phyloP scores from a whole-genome alignment of 2,797 vertebrate genomes.

The Anolis apletophallus region DNA sequence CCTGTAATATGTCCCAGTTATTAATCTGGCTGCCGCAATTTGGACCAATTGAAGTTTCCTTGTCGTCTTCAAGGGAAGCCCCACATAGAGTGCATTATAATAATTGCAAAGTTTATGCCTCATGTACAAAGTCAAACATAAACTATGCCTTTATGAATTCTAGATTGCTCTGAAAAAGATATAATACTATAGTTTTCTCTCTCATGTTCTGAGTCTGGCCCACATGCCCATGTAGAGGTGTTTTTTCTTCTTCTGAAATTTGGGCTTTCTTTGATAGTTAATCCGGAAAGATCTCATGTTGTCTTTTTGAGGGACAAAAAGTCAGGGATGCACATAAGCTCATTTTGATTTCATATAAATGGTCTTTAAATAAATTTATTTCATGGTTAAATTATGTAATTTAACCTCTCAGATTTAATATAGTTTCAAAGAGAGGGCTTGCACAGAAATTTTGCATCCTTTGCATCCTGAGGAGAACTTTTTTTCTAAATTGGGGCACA shows the following conservation, averaged over 20 bases:
- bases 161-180: too few relatives aligned
- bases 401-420: not conserved
- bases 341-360: constrained; percentile 21
- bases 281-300: constrained; percentile 51
- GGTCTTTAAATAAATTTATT: constrained; percentile 11
- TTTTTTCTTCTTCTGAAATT: not conserved
- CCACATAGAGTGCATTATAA: too few relatives aligned
- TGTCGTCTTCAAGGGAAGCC: too few relatives aligned
- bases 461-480: not conserved
- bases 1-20: too few relatives aligned
- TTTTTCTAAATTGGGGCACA: not conserved
- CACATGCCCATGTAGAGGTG: constrained; percentile 19
- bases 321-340: constrained; percentile 12
- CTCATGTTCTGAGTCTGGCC: constrained; percentile 60
- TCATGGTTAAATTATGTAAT: constrained; percentile 38
- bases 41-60: too few relatives aligned
- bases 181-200: constrained; percentile 19
- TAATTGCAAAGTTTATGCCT: too few relatives aligned
- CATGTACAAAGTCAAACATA: too few relatives aligned
- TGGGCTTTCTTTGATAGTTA: constrained; percentile 57
- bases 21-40: too few relatives aligned
- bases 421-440: not conserved
- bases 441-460: not conserved
- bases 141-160: too few relatives aligned
- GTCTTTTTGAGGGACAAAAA: constrained; percentile 44